Evolutionary conservation across 2,888 invertebrate species (phyloP).

Genomic region (Acronicta psi): DNA sequence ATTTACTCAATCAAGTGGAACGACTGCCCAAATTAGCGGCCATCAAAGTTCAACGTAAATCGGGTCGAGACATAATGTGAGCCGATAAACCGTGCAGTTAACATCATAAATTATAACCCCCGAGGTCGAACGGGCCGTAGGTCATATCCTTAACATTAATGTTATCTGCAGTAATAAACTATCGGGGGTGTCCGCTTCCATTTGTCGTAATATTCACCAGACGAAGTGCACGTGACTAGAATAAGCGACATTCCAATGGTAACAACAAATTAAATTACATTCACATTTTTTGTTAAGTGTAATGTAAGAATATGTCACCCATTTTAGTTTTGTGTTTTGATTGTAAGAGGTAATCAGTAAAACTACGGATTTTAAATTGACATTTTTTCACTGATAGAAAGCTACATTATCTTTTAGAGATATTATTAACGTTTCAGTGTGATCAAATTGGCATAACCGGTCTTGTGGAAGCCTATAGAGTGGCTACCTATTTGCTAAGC

Average conservation of each 20-base stretch:
- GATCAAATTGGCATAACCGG: too few species aligned
- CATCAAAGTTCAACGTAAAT: slow-evolving; percentile 61
- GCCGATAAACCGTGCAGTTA: slow-evolving; percentile 67
- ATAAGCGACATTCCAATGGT: slow-evolving; percentile 30
- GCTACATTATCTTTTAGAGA: too few species aligned
- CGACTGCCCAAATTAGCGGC: slow-evolving; percentile 44
- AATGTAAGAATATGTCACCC: too few species aligned
- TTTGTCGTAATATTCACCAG: slow-evolving; percentile 65
- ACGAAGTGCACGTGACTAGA: slow-evolving; percentile 46
- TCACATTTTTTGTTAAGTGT: background rate
- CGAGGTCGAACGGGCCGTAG: slow-evolving; percentile 62
- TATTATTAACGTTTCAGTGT: too few species aligned
- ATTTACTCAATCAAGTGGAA: slow-evolving; percentile 34
- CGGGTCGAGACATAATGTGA: slow-evolving; percentile 61
- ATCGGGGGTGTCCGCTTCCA: slow-evolving; percentile 60
- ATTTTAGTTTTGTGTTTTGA: too few species aligned
- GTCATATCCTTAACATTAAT: slow-evolving; percentile 74
- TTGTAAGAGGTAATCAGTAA: too few species aligned
- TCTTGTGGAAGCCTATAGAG: too few species aligned
- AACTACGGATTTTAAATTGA: too few species aligned
- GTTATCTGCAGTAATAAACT: slow-evolving; percentile 74
- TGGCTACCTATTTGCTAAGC: too few species aligned
- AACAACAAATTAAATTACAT: slow-evolving; percentile 38
- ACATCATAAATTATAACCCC: slow-evolving; percentile 69
- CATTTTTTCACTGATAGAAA: too few species aligned